phyloP scores from a whole-genome alignment of 2,113 vertebrate species.

The Taxidea taxus region DNA sequence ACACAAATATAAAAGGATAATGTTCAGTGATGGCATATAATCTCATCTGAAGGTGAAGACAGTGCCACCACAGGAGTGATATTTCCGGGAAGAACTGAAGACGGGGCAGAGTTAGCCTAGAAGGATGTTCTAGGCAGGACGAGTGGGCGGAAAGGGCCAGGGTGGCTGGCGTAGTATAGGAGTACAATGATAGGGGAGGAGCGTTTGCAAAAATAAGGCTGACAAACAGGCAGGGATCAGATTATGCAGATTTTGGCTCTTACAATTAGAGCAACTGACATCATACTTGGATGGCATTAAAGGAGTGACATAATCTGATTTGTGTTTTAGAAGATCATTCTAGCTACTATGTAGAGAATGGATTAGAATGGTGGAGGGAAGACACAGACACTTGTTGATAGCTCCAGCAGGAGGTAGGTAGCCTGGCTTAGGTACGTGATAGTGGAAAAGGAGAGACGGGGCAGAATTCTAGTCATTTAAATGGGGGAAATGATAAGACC shows the following conservation, averaged over 20 bases:
- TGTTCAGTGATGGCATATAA: neutral
- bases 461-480: neutral
- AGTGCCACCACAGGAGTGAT: neutral
- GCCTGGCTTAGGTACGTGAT: neutral
- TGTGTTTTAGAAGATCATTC: neutral
- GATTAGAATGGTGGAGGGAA: neutral
- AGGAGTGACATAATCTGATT: neutral
- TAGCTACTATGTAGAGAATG: neutral
- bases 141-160: neutral
- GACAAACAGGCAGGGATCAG: neutral
- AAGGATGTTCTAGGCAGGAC: neutral
- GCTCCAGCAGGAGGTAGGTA: neutral
- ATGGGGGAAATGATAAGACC: neutral
- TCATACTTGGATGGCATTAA: neutral
- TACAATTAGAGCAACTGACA: neutral
- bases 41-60: neutral
- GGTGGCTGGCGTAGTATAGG: neutral
- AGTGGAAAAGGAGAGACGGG: neutral
- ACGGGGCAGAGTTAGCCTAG: neutral
- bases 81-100: neutral
- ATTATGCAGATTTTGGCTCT: neutral
- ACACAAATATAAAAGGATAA: neutral
- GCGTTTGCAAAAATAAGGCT: neutral
- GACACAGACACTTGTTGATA: neutral
- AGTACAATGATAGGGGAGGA: neutral